Evolutionary conservation across 2,797 vertebrate species (phyloP).

Genomic region (Hippopotamyrus pictus): DNA sequence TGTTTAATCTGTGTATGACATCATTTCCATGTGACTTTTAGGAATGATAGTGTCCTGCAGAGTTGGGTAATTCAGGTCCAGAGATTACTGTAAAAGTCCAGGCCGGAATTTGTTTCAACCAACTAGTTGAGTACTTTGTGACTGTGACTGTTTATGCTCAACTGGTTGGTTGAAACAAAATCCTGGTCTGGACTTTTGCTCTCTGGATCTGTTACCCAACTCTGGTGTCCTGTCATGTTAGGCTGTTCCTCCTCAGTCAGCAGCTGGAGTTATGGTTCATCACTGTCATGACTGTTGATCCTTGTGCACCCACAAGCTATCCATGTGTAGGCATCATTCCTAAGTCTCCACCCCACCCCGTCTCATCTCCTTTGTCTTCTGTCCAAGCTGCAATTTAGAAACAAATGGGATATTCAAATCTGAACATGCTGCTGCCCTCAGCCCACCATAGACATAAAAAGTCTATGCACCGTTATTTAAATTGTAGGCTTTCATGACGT

Average conservation of each 20-base stretch:
- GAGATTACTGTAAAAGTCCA: too few relatives aligned
- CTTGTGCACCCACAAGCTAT: background rate
- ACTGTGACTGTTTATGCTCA: too few relatives aligned
- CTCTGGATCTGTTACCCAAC: background rate
- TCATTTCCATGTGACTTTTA: background rate
- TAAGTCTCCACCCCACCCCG: background rate
- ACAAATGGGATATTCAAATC: background rate
- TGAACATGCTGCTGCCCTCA: background rate
- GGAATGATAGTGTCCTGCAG: background rate
- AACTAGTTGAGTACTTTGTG: too few relatives aligned
- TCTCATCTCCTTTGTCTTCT: background rate
- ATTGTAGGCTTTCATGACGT: background rate
- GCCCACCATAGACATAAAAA: background rate
- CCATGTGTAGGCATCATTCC: background rate
- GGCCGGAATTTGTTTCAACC: too few relatives aligned
- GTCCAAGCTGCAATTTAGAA: background rate
- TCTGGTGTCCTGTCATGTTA: background rate
- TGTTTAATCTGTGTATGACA: background rate
- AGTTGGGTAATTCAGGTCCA: background rate
- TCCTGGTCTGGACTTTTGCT: too few relatives aligned
- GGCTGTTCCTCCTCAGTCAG: background rate
- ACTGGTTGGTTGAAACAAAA: too few relatives aligned
- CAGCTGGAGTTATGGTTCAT: background rate
- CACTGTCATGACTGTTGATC: background rate
- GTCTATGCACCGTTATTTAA: background rate